phyloP scores from a whole-genome alignment of 1,140 invertebrate genomes.

The Atta colombica region DNA sequence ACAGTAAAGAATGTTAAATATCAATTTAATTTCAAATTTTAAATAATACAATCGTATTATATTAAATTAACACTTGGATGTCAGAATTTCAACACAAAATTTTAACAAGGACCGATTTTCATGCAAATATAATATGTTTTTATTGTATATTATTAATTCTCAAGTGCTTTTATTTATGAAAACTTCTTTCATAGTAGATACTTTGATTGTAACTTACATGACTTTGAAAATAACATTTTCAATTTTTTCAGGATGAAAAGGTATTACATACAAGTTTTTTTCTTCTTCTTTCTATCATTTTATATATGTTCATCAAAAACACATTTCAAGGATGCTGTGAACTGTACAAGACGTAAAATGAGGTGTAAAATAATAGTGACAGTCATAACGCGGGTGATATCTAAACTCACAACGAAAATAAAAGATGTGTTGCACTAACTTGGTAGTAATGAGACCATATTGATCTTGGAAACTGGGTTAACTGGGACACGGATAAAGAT shows the following conservation, averaged over 20 bases:
- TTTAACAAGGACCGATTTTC: no score
- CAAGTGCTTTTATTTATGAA: neutral
- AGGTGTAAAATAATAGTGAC: conserved; percentile 15
- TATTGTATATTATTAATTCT: neutral
- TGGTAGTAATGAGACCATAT: conserved; percentile 54
- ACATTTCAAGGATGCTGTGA: neutral
- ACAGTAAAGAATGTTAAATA: no score
- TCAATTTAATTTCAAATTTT: no score
- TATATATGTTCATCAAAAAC: neutral
- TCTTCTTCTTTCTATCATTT: neutral
- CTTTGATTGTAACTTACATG: neutral
- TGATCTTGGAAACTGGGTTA: conserved; percentile 63
- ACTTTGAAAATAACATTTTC: neutral
- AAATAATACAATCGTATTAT: no score
- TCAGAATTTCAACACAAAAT: no score
- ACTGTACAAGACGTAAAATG: no score
- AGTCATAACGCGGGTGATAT: neutral
- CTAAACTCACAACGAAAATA: conserved; percentile 10
- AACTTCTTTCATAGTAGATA: neutral
- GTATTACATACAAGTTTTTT: neutral
- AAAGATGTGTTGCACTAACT: conserved; percentile 23
- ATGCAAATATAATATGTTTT: no score
- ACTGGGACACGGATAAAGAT: conserved; percentile 52
- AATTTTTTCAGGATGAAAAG: neutral
- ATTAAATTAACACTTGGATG: no score